Base-by-base conservation (phyloP, 2,113 vertebrate genomes). In the Toxostoma redivivum region DNA sequence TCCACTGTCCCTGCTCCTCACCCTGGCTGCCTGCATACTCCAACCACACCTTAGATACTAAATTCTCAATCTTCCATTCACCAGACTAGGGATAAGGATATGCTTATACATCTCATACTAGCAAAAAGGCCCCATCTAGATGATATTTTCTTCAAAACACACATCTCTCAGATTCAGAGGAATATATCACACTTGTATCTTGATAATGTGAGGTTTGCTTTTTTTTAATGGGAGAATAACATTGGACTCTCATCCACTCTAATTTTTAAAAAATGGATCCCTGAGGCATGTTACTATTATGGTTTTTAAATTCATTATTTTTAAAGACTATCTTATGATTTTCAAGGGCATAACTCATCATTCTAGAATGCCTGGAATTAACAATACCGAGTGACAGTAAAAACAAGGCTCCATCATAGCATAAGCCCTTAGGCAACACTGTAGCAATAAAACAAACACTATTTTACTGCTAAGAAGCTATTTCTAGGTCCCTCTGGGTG, bases 291-390 rank as follows among this genome's bases (percentile, higher is more conserved):
- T 70, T 79, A 61, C 50, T 65, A 69, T 54, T 65, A 66, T 8
- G 6, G 6, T 2, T 45, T 94, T 69, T 2, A 73, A 91, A 79
- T 50, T 82, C 24, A 86, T 88, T 81, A 57, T 85, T 92, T 96
- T 91, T 91, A 44, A 95, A 70, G 16, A 45, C 15, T 72, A 27
- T 70, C 30, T 88, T 54, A 47, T 58, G 22, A 82, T 77, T 94
- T 95, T 66, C 71, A 94, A 93, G 78, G 79, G 38, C 23, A 11
- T 90, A 83, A 91, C 81, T 95, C 87, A 88, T 65, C 57, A 62
- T 80, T 80, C 50, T 66, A 58, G 50, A 70, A 77, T 82, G 74
- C 15, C 47, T 87, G 73, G 74, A 69, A 77, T 80, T 91, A 87
- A 82, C 84, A 94, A 73, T 85, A 69, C 12, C 2, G 4, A 92